phyloP scores from a whole-genome alignment of 2,888 invertebrate species.

The Gastracanthus pulcherrimus region DNA sequence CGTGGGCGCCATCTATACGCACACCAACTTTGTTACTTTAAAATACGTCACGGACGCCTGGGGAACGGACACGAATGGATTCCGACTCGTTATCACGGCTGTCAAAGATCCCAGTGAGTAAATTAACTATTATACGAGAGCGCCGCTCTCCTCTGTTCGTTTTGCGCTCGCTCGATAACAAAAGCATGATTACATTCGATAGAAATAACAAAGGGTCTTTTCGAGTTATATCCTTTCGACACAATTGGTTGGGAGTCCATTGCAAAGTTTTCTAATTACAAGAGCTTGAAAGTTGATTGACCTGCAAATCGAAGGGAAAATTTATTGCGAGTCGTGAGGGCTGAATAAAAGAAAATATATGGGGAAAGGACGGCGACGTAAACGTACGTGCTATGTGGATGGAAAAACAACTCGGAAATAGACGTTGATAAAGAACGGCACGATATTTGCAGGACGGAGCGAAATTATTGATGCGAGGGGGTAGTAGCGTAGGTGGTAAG shows the following conservation, averaged over 20 bases:
- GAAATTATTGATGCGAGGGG: slow-evolving; percentile 14
- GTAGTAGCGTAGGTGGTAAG: background rate
- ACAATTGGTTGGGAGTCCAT: no score
- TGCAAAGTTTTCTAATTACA: no score
- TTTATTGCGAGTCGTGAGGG: no score
- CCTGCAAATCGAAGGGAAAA: no score
- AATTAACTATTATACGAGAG: no score
- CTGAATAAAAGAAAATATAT: no score
- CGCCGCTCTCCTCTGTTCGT: background rate
- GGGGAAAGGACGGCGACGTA: no score
- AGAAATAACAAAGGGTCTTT: no score
- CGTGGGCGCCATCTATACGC: slow-evolving; percentile 92
- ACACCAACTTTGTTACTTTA: slow-evolving; percentile 95
- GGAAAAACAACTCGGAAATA: background rate
- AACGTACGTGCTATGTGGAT: background rate
- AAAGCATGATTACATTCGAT: background rate
- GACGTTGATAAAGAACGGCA: background rate
- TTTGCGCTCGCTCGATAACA: background rate
- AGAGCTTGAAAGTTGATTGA: no score
- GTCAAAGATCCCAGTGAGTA: slow-evolving; percentile 96
- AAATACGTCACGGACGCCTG: slow-evolving; percentile 96
- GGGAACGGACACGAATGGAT: slow-evolving; percentile 95
- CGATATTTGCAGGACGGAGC: background rate
- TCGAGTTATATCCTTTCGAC: no score
- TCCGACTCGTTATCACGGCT: slow-evolving; percentile 95